phyloP scores from a whole-genome alignment of 2,113 vertebrate genomes.

The Caranx ignobilis region DNA sequence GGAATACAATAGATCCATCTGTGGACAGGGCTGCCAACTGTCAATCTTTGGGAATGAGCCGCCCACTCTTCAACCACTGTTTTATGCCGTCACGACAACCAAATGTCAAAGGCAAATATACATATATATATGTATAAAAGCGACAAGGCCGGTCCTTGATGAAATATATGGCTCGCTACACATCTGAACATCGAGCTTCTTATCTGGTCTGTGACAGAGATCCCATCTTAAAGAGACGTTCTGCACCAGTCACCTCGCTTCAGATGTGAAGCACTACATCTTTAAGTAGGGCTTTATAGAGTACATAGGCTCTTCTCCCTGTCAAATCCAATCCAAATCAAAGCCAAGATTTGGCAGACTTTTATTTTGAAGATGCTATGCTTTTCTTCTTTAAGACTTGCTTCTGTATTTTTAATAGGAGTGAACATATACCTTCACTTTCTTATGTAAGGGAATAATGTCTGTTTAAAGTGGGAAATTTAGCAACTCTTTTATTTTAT shows the following conservation, averaged over 20 bases:
- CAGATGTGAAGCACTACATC: background rate
- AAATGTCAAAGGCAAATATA: background rate
- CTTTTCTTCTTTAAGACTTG: background rate
- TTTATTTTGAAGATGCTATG: constrained; percentile 7
- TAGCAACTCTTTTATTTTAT: background rate
- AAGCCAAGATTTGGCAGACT: background rate
- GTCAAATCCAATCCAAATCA: background rate
- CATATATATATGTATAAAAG: background rate
- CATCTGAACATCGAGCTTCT: no score
- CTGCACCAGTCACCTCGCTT: no score
- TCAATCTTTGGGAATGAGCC: background rate
- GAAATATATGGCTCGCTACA: background rate
- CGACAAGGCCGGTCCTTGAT: background rate
- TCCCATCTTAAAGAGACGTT: no score
- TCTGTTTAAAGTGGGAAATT: background rate
- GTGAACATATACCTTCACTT: background rate
- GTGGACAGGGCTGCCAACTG: background rate
- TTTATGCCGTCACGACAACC: background rate
- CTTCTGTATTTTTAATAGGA: background rate
- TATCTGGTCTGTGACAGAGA: no score
- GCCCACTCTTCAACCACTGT: no score
- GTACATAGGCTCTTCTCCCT: background rate
- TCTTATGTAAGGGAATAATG: background rate
- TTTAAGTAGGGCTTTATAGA: background rate
- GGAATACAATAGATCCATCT: background rate